phyloP scores from a whole-genome alignment of 1,140 invertebrate species.

The Ridgeia piscesae region DNA sequence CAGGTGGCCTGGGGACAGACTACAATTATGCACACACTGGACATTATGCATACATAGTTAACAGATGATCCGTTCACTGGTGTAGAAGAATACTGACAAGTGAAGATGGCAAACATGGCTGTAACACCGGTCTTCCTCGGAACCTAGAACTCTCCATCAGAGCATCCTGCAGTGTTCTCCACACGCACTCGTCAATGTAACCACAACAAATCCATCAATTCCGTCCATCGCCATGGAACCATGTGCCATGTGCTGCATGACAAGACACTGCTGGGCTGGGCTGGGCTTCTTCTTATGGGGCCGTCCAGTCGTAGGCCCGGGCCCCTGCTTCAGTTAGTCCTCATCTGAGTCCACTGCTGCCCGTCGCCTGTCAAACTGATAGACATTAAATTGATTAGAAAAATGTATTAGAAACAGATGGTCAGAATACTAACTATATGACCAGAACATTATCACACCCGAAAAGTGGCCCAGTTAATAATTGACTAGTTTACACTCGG shows the following conservation, averaged over 20 bases:
- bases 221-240: neutral
- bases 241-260: neutral
- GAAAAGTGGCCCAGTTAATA: neutral
- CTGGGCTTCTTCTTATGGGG: neutral
- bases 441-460: neutral
- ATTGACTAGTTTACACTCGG: neutral
- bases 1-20: too few species aligned
- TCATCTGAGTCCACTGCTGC: slow-evolving; percentile 79
- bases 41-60: too few species aligned
- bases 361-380: slow-evolving; percentile 77
- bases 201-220: neutral
- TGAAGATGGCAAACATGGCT: neutral
- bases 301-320: neutral
- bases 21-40: too few species aligned
- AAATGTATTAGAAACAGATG: too few species aligned
- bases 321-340: slow-evolving; percentile 54
- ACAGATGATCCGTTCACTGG: neutral
- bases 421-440: neutral
- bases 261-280: neutral
- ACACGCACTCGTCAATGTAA: neutral
- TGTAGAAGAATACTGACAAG: neutral
- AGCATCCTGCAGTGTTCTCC: neutral
- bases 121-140: too few species aligned
- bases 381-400: slow-evolving; percentile 28
- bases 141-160: neutral